phyloP scores from a whole-genome alignment of 1,140 invertebrate species.

The Panagrolaimus sp. region DNA sequence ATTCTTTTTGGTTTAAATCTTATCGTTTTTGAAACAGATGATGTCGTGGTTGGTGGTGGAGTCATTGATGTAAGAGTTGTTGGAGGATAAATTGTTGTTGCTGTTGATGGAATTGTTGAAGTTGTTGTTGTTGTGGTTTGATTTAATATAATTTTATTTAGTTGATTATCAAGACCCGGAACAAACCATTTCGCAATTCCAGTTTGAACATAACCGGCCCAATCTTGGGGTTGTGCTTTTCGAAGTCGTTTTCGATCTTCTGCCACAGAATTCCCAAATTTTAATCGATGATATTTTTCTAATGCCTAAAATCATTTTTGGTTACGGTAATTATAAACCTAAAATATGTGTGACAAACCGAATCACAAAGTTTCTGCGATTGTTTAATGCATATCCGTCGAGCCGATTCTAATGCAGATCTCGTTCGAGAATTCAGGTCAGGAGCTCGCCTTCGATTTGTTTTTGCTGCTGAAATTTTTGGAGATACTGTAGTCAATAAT shows the following conservation, averaged over 20 bases:
- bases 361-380: not conserved
- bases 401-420: not conserved
- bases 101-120: not conserved
- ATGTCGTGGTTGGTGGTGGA: not conserved
- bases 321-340: too few species aligned
- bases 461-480: not conserved
- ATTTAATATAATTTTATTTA: slow-evolving; percentile 14
- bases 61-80: not conserved
- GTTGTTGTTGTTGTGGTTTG: not conserved
- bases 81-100: not conserved
- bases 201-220: not conserved
- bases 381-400: not conserved
- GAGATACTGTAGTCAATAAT: not conserved
- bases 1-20: not conserved
- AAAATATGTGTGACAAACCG: not conserved
- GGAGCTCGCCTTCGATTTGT: not conserved
- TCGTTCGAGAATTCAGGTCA: not conserved
- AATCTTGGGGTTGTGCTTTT: slow-evolving; percentile 16
- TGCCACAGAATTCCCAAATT: slow-evolving; percentile 3
- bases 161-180: slow-evolving; percentile 14
- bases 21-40: not conserved
- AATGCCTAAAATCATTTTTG: slow-evolving; percentile 12
- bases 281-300: slow-evolving; percentile 21
- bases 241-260: not conserved
- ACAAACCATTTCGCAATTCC: slow-evolving; percentile 24